Percentiles rank a stretch among this genome's conserved stretches.
These are phyloP conservation scores for Rhinoraja longicauda DNA, from an alignment of 2,797 vertebrate species.

Conservation along the genomic window DNA sequence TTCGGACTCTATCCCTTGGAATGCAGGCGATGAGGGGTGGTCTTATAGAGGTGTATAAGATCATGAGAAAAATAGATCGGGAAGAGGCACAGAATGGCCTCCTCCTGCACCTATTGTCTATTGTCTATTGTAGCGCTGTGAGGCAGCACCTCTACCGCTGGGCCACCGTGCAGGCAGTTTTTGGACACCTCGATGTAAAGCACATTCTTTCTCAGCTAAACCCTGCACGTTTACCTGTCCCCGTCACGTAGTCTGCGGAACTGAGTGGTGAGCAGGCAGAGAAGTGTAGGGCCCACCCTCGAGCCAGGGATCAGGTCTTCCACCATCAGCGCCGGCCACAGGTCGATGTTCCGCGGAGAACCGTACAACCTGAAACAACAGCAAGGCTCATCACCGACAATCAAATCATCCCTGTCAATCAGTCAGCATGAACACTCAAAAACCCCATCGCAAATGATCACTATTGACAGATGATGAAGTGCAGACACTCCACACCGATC, in stretches of 20 bases:
- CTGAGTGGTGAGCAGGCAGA: slow-evolving; percentile 55
- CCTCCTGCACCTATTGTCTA: too few relatives aligned
- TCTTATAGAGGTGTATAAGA: too few relatives aligned
- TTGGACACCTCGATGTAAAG: background rate
- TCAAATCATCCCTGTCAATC: background rate
- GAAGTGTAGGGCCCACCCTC: slow-evolving; percentile 55
- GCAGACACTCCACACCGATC: too few relatives aligned
- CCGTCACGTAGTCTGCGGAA: slow-evolving; percentile 58
- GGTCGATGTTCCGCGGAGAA: slow-evolving; percentile 58
- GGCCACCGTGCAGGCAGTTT: background rate
- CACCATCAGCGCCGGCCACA: slow-evolving; percentile 61
- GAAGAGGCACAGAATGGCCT: too few relatives aligned
- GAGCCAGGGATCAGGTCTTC: slow-evolving; percentile 58
- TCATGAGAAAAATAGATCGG: too few relatives aligned
- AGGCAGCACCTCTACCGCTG: too few relatives aligned
- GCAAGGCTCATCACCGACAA: background rate
- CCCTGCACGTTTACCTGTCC: slow-evolving; percentile 52
- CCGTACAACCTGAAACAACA: slow-evolving; percentile 54
- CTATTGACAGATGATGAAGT: too few relatives aligned
- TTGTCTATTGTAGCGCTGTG: too few relatives aligned
- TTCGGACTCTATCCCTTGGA: too few relatives aligned
- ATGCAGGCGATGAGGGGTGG: too few relatives aligned
- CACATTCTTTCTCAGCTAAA: background rate
- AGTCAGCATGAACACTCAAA: background rate
- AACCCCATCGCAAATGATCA: background rate